Evolutionary conservation across 1,140 invertebrate species (phyloP).

Genomic region (Eupeodes corollae): DNA sequence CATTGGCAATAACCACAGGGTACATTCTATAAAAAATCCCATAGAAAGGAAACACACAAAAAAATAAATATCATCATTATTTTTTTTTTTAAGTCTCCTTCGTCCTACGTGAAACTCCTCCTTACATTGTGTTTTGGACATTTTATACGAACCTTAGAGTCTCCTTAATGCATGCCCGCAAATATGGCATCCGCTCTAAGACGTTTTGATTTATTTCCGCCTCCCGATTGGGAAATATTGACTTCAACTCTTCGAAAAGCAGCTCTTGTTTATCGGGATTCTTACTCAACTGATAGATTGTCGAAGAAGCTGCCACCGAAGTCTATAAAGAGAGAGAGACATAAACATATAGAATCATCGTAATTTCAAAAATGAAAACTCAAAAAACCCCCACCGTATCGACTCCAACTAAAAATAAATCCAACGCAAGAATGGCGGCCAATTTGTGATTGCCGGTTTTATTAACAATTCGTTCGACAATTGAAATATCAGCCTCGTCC

Average conservation of each 20-base stretch:
- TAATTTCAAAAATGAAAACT: background rate
- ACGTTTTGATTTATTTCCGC: constrained; percentile 48
- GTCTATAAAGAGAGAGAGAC: constrained; percentile 43
- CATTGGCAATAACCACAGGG: constrained; percentile 79
- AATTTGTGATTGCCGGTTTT: constrained; percentile 54
- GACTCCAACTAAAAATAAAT: constrained; percentile 76
- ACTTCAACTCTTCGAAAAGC: constrained; percentile 56
- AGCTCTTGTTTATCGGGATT: constrained; percentile 62
- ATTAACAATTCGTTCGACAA: constrained; percentile 50
- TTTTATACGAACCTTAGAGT: constrained; percentile 54
- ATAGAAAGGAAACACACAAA: background rate
- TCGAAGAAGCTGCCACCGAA: constrained; percentile 63
- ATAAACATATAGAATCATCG: background rate
- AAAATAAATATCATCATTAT: background rate
- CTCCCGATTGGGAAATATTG: constrained; percentile 44
- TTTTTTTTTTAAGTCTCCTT: background rate
- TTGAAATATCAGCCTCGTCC: constrained; percentile 43
- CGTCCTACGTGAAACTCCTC: no score
- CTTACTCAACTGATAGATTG: constrained; percentile 66
- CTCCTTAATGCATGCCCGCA: constrained; percentile 84
- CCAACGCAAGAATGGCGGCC: constrained; percentile 64
- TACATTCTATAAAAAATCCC: constrained; percentile 54
- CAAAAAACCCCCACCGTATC: constrained; percentile 55
- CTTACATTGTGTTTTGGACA: background rate
- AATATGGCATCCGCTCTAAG: constrained; percentile 61